phyloP scores from a whole-genome alignment of 2,888 invertebrate species.

The Drosophila subsilvestris region DNA sequence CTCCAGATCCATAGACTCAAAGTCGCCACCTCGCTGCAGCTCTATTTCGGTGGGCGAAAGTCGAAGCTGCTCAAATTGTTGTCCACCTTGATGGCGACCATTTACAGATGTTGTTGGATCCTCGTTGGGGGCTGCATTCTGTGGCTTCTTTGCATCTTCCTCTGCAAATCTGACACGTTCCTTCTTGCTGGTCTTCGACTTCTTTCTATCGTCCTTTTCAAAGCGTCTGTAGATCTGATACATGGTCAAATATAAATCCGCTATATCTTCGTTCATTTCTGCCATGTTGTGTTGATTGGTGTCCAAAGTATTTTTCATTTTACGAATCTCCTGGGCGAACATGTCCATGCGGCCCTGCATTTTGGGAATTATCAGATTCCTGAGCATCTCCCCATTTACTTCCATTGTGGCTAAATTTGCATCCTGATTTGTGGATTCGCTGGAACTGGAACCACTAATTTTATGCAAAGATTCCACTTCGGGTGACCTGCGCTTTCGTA shows the following conservation, averaged over 20 bases:
- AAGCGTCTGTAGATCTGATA: conserved; percentile 50
- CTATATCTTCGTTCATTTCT: conserved; percentile 52
- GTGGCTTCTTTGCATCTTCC: no score
- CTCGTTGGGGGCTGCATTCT: background rate
- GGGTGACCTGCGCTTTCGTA: no score
- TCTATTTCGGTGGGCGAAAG: no score
- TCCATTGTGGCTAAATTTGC: background rate
- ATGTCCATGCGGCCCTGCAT: conserved; percentile 42
- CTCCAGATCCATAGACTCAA: background rate
- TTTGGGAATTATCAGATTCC: conserved; percentile 42
- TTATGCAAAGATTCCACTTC: conserved; percentile 4
- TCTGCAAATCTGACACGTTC: background rate
- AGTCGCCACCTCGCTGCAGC: background rate
- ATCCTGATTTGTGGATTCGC: fast-evolving
- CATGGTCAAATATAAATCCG: conserved; percentile 61
- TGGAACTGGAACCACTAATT: conserved; percentile 15
- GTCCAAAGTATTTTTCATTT: conserved; percentile 22
- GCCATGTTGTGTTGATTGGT: conserved; percentile 25
- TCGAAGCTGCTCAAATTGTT: no score
- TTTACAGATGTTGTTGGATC: no score
- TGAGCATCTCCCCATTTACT: no score
- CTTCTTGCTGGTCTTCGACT: background rate
- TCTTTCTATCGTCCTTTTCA: background rate
- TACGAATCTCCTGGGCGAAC: conserved; percentile 31
- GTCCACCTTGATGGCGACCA: no score